Evolutionary conservation across 2,888 invertebrate species (phyloP).

Genomic region (Sycophila texana): DNA sequence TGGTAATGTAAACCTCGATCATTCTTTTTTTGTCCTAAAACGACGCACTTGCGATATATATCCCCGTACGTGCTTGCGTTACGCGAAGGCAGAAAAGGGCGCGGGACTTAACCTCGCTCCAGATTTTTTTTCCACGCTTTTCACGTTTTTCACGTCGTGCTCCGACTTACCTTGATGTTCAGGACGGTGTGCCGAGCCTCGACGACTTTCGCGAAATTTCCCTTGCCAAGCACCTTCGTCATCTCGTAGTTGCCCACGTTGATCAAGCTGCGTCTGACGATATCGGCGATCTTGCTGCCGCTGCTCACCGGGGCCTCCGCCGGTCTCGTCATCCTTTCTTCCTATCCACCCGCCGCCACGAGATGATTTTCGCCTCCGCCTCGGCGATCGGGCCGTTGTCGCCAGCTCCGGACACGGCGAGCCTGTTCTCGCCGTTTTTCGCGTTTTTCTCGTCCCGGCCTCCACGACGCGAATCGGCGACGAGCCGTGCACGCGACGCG

Average conservation of each 20-base stretch:
- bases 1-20: too few relatives aligned
- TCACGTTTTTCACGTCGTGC: not conserved
- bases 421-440: not conserved
- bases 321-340: not conserved
- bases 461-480: too few relatives aligned
- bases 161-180: conserved; percentile 80
- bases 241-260: conserved; percentile 84
- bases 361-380: conserved; percentile 1
- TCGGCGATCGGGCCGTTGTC: too few relatives aligned
- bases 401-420: not conserved
- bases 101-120: not conserved
- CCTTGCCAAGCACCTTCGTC: conserved; percentile 84
- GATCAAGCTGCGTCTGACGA: conserved; percentile 74
- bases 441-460: not conserved
- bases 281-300: conserved; percentile 19
- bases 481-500: too few relatives aligned
- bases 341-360: not conserved
- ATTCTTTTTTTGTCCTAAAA: too few relatives aligned
- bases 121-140: not conserved
- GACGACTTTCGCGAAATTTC: conserved; percentile 86
- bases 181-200: conserved; percentile 84
- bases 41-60: too few relatives aligned
- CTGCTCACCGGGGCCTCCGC: not conserved
- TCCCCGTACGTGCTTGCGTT: too few relatives aligned
- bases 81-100: too few relatives aligned